Evolutionary conservation across 2,113 vertebrate genomes (phyloP).

Genomic region (Platichthys flesus): DNA sequence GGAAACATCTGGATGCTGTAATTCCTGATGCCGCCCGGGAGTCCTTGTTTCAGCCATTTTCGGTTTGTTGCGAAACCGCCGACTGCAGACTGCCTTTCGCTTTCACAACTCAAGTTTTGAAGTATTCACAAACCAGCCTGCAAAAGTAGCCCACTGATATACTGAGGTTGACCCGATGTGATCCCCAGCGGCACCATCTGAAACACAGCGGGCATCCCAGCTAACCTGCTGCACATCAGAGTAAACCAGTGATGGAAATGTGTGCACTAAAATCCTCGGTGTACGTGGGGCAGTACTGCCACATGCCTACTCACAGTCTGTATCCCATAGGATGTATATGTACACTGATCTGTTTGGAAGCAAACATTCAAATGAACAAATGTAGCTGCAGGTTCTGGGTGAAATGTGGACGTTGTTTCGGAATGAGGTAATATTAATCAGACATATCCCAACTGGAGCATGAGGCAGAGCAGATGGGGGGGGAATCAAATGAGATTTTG

Average conservation of each 20-base stretch:
- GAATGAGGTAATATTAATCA: slow-evolving; percentile 51
- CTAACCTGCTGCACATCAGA: slow-evolving; percentile 10
- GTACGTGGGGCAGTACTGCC: neutral
- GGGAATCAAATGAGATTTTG: slow-evolving; percentile 16
- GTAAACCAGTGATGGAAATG: neutral
- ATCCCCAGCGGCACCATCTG: slow-evolving; percentile 25
- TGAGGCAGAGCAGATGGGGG: slow-evolving; percentile 61
- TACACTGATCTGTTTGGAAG: too few relatives aligned
- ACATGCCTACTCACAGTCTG: neutral
- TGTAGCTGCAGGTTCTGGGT: too few relatives aligned
- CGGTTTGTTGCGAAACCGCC: slow-evolving; percentile 54
- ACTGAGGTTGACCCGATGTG: slow-evolving; percentile 44
- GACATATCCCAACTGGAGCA: slow-evolving; percentile 49
- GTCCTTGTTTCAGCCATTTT: slow-evolving; percentile 45
- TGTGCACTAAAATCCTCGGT: neutral
- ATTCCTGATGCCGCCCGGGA: slow-evolving; percentile 41
- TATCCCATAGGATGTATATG: too few relatives aligned
- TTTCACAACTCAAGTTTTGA: slow-evolving; percentile 37
- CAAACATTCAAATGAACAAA: too few relatives aligned
- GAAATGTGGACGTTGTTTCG: too few relatives aligned
- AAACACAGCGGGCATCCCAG: slow-evolving; percentile 26
- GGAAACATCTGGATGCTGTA: slow-evolving; percentile 64
- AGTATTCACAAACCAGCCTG: slow-evolving; percentile 28
- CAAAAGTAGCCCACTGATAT: slow-evolving; percentile 46
- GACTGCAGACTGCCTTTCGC: slow-evolving; percentile 41